phyloP scores from a whole-genome alignment of 2,888 invertebrate genomes.

The Sesia apiformis region DNA sequence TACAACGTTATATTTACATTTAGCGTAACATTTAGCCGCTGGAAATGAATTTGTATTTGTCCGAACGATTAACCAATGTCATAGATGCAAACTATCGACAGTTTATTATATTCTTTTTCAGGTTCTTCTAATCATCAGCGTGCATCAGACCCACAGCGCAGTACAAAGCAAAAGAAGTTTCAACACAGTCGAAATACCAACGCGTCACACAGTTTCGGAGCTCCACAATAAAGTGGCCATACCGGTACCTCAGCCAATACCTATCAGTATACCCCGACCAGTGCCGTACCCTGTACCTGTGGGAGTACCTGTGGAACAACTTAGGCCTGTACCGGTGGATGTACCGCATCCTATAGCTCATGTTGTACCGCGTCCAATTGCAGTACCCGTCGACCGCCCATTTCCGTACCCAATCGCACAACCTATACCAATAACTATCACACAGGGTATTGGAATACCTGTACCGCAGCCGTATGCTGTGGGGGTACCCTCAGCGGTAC shows the following conservation, averaged over 20 bases:
- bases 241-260: constrained; percentile 68
- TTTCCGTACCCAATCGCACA: constrained; percentile 71
- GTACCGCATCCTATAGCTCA: constrained; percentile 63
- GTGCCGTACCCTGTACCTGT: constrained; percentile 65
- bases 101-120: constrained; percentile 23
- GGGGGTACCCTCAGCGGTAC: constrained; percentile 49
- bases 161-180: constrained; percentile 13
- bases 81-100: no score
- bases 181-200: constrained; percentile 24
- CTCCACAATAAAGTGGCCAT: constrained; percentile 65
- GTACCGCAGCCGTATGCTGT: constrained; percentile 70
- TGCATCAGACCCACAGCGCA: constrained; percentile 13
- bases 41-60: no score
- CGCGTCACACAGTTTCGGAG: constrained; percentile 54
- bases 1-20: no score
- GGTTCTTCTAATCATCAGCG: constrained; percentile 27
- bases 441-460: constrained; percentile 67
- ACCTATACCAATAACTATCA: constrained; percentile 64
- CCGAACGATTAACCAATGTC: no score
- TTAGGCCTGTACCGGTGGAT: constrained; percentile 39
- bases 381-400: constrained; percentile 68
- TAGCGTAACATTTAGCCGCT: no score
- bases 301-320: constrained; percentile 55
- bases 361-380: constrained; percentile 50
- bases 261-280: constrained; percentile 60